phyloP scores from a whole-genome alignment of 2,113 vertebrate genomes.

The Hassar affinis region DNA sequence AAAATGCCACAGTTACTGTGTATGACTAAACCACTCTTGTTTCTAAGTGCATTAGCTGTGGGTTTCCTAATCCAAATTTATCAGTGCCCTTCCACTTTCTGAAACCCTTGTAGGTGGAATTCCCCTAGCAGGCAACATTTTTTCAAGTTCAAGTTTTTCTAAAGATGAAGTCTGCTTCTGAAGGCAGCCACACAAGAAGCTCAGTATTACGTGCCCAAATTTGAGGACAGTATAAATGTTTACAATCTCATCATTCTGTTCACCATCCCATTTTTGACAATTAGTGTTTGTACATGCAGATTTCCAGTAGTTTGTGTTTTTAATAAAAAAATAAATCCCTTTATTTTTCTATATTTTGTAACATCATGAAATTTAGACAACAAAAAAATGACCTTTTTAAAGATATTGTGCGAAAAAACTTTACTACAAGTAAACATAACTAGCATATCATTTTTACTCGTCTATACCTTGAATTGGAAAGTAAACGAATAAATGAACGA shows the following conservation, averaged over 20 bases:
- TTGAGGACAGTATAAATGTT: not conserved
- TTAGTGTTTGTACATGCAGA: not conserved
- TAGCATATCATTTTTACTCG: not conserved
- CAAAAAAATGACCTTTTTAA: not conserved
- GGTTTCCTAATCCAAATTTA: not conserved
- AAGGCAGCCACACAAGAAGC: not conserved
- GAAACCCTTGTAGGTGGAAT: not conserved
- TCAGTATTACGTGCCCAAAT: not conserved
- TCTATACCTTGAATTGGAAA: not conserved
- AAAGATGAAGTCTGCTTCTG: not conserved
- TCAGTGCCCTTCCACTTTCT: not conserved
- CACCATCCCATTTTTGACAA: not conserved
- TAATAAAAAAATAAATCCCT: too few species aligned
- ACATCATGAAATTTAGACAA: not conserved
- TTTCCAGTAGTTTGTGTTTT: not conserved
- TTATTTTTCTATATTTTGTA: not conserved
- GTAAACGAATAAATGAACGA: not conserved
- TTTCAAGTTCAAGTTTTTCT: not conserved
- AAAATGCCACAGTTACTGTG: not conserved
- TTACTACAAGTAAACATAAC: not conserved
- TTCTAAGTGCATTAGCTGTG: not conserved
- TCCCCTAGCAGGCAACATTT: not conserved
- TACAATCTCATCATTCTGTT: not conserved
- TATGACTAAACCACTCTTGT: not conserved
- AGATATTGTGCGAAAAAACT: not conserved